A percentile compares a stretch with the other conserved stretches of the same genome.
These are phyloP conservation scores for Enteromius anoplus DNA, from an alignment of 2,797 vertebrate genomes.

Conservation along the genomic window DNA sequence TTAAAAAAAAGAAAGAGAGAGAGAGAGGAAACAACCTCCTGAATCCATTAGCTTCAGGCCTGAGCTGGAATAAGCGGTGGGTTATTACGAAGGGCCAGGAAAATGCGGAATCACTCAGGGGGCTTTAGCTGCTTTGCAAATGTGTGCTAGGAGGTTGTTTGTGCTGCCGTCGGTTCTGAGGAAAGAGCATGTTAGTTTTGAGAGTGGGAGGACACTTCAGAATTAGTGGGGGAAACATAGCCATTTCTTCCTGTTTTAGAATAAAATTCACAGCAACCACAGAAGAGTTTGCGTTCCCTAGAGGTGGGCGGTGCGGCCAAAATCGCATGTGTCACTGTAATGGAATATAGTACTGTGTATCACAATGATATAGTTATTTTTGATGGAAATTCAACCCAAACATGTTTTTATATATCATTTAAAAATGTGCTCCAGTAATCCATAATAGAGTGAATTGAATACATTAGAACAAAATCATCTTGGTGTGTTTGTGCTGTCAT, in stretches of 20 bases:
- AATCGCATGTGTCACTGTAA: not conserved
- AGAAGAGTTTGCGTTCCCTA: not conserved
- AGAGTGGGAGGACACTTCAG: conserved; percentile 52
- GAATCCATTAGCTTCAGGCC: conserved; percentile 63
- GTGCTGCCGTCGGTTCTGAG: conserved; percentile 54
- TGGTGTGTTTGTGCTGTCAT: not conserved
- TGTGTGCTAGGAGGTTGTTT: conserved; percentile 55
- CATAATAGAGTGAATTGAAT: not conserved
- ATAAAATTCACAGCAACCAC: conserved; percentile 51
- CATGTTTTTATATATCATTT: not conserved
- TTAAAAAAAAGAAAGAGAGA: conserved; percentile 39
- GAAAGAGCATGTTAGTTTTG: conserved; percentile 53
- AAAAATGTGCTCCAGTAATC: not conserved
- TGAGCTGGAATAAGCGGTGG: conserved; percentile 53
- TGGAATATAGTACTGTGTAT: not conserved
- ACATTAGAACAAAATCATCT: not conserved
- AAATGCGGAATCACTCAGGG: conserved; percentile 60
- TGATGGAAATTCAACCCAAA: conserved; percentile 1
- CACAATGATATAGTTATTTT: not conserved
- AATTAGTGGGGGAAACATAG: conserved; percentile 50
- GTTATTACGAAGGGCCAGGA: conserved; percentile 57
- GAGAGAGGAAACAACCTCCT: conserved; percentile 48
- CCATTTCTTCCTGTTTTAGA: conserved; percentile 45
- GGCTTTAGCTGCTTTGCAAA: conserved; percentile 53
- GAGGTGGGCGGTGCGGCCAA: not conserved